phyloP scores from a whole-genome alignment of 2,888 invertebrate genomes.

The Caenorhabditis virilis region DNA sequence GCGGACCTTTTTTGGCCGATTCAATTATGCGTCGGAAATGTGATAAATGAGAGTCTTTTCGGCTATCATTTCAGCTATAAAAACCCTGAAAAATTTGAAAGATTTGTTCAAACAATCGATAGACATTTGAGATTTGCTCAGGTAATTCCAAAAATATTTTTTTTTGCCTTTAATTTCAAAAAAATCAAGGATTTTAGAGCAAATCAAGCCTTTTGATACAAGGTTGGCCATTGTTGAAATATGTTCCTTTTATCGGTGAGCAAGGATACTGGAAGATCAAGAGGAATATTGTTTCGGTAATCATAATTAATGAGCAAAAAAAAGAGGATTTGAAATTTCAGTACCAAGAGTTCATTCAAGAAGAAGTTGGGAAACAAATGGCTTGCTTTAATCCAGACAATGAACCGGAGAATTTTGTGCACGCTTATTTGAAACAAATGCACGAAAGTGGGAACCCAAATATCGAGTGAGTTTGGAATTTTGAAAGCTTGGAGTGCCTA shows the following conservation, averaged over 20 bases:
- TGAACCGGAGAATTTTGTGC: conserved; percentile 42
- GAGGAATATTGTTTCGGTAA: conserved; percentile 18
- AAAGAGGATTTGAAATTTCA: conserved; percentile 9
- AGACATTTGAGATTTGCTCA: conserved; percentile 7
- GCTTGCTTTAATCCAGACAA: conserved; percentile 15
- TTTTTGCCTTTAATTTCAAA: too few relatives aligned
- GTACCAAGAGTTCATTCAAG: conserved; percentile 22
- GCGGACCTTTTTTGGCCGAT: conserved; percentile 43
- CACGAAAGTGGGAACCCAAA: too few relatives aligned
- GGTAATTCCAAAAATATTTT: too few relatives aligned
- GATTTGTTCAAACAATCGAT: conserved; percentile 20
- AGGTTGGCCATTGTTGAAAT: conserved; percentile 27
- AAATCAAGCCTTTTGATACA: too few relatives aligned
- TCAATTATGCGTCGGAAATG: conserved; percentile 51
- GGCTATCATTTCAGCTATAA: conserved; percentile 41
- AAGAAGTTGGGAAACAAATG: conserved; percentile 18
- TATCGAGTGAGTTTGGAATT: too few relatives aligned
- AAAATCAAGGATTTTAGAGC: too few relatives aligned
- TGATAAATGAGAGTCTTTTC: conserved; percentile 51
- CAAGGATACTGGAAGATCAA: conserved; percentile 14
- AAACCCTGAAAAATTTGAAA: conserved; percentile 34
- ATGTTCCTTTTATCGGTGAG: conserved; percentile 34
- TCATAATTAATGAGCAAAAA: neutral
- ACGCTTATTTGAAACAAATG: conserved; percentile 46
- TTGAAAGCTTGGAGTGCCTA: too few relatives aligned